Base-by-base conservation (phyloP, 2,888 invertebrate genomes). In the Lasioglossum leucozonium region DNA sequence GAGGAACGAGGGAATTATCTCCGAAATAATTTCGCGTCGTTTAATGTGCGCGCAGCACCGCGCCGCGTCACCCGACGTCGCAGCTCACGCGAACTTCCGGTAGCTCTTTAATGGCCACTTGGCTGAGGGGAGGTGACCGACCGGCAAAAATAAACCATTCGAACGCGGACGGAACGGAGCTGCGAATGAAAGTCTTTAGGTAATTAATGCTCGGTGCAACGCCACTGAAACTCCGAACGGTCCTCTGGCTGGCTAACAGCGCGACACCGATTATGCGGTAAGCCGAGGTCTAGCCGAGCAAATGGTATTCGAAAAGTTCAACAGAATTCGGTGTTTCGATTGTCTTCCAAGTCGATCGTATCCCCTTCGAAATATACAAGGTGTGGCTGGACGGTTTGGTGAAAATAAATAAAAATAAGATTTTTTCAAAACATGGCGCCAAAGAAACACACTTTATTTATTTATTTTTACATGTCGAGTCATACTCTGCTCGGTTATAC, bases 11-110 rank as follows among this genome's bases (percentile, higher is more conserved):
- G 86, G 86, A 88, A 89, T 87, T 86, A 88, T 84, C 77, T 79
- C 83, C 79, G 90, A 91, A 91, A 92, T 91, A 91, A 92, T 92
- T 89, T 85, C 86, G 79, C 89, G 13, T 87, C 88, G 89, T 90
- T 92, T 88, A 92, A 92, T 90, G 82, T 86, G 42, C 82, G 82
- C 55, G 55, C 11, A n/a, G 62, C 85, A 40, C 82, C 55, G 62
- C 85, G 47, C 82, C 80, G 84, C 77, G 86, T 88, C 87, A 74
- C 47, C 73, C 78, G 80, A 79, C 85, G 85, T 72, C 72, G 22
- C 77, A 82, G 86, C 82, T 82, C 86, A 81, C 86, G 81, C 67
- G 79, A 90, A 88, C 84, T 87, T 86, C 82, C 82, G 67, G 37
- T 67, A 37, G 67, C 37, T n/a, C 40, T 67, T 34, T 65, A 34